Percentiles rank a stretch among this genome's conserved stretches.
These are phyloP conservation scores for Entomyzon cyanotis DNA, from an alignment of 2,113 vertebrate genomes.

Conservation along the genomic window DNA sequence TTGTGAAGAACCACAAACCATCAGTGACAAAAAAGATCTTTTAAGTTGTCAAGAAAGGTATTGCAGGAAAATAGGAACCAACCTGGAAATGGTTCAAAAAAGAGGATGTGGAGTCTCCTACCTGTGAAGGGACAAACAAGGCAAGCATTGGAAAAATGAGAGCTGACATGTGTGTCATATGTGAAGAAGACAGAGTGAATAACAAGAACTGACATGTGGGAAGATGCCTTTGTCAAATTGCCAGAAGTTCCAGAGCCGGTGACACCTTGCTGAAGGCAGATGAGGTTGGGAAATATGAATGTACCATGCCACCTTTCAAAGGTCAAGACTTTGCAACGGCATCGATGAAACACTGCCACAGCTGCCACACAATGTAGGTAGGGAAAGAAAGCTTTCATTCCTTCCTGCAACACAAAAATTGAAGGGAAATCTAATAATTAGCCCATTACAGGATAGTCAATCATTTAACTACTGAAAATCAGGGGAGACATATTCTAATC, in stretches of 20 bases:
- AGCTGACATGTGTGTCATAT: slow-evolving; percentile 9
- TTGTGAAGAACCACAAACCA: not conserved
- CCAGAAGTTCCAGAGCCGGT: slow-evolving; percentile 30
- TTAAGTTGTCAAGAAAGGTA: not conserved
- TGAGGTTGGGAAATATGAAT: slow-evolving; percentile 11
- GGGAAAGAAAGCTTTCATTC: not conserved
- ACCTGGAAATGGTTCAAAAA: not conserved
- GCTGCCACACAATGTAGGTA: not conserved
- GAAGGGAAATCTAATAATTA: slow-evolving; percentile 57
- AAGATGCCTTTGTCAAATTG: slow-evolving; percentile 31
- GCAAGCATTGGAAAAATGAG: slow-evolving; percentile 27
- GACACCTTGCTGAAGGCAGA: slow-evolving; percentile 51
- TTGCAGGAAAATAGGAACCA: not conserved
- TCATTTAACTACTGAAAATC: slow-evolving; percentile 58
- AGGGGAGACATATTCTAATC: slow-evolving; percentile 54
- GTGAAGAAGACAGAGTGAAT: slow-evolving; percentile 33
- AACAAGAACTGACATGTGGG: slow-evolving; percentile 41
- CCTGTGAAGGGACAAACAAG: slow-evolving; percentile 40
- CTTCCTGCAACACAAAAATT: slow-evolving; percentile 23
- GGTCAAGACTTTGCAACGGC: not conserved
- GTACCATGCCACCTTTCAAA: not conserved
- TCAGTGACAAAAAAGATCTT: not conserved
- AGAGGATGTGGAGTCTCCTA: not conserved
- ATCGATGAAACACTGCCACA: not conserved
- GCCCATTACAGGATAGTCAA: slow-evolving; percentile 48